Percentiles rank a stretch among this genome's conserved stretches.
phyloP scores from a whole-genome alignment of 2,797 vertebrate species.

The Sebastes oblongus region DNA sequence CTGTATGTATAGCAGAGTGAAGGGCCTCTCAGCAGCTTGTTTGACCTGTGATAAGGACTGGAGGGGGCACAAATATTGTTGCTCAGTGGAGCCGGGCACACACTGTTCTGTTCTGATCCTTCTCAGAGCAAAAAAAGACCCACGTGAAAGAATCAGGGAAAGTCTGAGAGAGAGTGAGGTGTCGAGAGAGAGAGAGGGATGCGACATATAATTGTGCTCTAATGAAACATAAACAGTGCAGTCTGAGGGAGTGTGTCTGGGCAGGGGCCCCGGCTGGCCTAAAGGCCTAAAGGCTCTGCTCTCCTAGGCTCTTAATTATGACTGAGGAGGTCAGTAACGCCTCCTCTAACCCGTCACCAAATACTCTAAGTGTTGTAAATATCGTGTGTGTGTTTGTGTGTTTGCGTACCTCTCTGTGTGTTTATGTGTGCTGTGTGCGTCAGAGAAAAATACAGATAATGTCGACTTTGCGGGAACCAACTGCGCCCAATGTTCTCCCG shows the following conservation, averaged over 20 bases:
- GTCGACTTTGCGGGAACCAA: constrained; percentile 44
- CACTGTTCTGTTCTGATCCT: constrained; percentile 39
- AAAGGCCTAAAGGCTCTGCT: constrained; percentile 72
- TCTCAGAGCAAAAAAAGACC: constrained; percentile 7
- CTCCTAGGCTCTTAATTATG: constrained; percentile 79
- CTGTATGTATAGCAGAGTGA: constrained; percentile 21
- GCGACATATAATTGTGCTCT: constrained; percentile 79
- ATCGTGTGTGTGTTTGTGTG: constrained; percentile 55
- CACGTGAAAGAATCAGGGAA: constrained; percentile 38
- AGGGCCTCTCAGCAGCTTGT: constrained; percentile 63
- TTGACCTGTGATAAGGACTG: constrained; percentile 62
- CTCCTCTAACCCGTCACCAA: constrained; percentile 69
- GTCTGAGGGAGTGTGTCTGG: constrained; percentile 75
- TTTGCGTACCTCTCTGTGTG: constrained; percentile 28
- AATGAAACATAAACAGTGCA: constrained; percentile 77
- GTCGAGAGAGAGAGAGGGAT: constrained; percentile 44
- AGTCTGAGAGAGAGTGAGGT: constrained; percentile 40
- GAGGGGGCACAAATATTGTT: constrained; percentile 39
- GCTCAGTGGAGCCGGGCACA: constrained; percentile 35
- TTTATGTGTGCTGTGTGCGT: constrained; percentile 53
- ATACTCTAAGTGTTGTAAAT: constrained; percentile 71
- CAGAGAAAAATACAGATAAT: constrained; percentile 64
- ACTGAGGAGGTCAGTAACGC: constrained; percentile 72
- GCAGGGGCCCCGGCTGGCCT: constrained; percentile 63
- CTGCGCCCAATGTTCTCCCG: constrained; percentile 16